Base-by-base conservation (phyloP, 2,888 invertebrate species). In the Anarsia innoxiella region DNA sequence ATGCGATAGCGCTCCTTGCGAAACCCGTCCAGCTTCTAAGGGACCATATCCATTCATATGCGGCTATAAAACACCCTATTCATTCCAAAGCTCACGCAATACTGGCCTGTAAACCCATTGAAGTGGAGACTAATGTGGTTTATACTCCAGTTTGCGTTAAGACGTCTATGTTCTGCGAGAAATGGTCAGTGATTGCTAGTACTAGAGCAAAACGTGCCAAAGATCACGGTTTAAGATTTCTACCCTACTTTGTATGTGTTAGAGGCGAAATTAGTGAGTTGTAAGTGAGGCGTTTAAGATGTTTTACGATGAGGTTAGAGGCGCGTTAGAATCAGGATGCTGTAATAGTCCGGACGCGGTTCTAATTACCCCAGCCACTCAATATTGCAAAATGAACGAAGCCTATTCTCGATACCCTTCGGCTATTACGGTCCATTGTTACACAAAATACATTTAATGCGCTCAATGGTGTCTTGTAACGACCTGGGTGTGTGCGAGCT, bases 291-390 rank as follows among this genome's bases (percentile, higher is more conserved):
- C 26, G 33, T 15, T 23, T 33, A 33, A 25, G 8, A 27, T 5
- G 31, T 14, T 28, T 40, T 29, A 41, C 27, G 40, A 49, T 37
- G 31, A 38, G 27, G n/a, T n/a, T 27, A 11, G 12, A 15, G 26
- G 58, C 66, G 75, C 70, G 73, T 77, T 78, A 70, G 72, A 74
- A 76, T 80, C 77, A 76, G 80, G 82, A 79, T 80, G 78, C 78
- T 73, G 79, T 75, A 76, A 78, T 59, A 55, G 67, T 62, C 70
- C 73, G 76, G 76, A 77, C 72, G 71, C 67, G 57, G 67, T 50
- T 79, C 80, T 80, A 82, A 83, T 84, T 83, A 79, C 75, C 66
- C 55, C 66, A 68, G 73, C 65, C 72, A 73, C 69, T 77, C 74
- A 69, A 75, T 76, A 71, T 83, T 84, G 79, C 82, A 74, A 80